Conservation (phyloP, 1,140 invertebrate species). For the Drosophila kurseongensis region DNA sequence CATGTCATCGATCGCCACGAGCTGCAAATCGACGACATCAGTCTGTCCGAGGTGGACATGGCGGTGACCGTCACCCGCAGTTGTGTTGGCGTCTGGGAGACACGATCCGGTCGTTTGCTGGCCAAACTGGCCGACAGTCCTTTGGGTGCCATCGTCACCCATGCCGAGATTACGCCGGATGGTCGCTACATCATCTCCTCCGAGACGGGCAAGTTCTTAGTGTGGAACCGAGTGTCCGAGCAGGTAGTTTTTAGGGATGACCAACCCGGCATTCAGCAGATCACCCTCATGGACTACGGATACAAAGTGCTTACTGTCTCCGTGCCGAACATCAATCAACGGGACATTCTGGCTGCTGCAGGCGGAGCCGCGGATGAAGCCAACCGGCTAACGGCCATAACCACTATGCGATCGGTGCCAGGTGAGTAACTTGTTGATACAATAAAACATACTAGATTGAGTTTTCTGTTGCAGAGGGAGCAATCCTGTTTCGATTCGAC, state of each 20-base stretch:
- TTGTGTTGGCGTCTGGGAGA: constrained; percentile 97
- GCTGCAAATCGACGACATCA: constrained; percentile 96
- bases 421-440: constrained; percentile 84
- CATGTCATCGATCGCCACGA: constrained; percentile 98
- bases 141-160: constrained; percentile 97
- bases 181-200: constrained; percentile 94
- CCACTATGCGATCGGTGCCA: constrained; percentile 89
- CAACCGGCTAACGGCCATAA: constrained; percentile 87
- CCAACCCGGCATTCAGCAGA: constrained; percentile 93
- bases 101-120: constrained; percentile 92
- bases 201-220: constrained; percentile 95
- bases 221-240: constrained; percentile 95
- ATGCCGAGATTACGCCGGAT: constrained; percentile 94
- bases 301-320: constrained; percentile 94
- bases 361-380: constrained; percentile 80
- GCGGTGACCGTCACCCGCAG: constrained; percentile 96
- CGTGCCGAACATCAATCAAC: constrained; percentile 85
- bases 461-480: constrained; percentile 87
- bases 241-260: constrained; percentile 93
- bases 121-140: constrained; percentile 96
- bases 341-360: constrained; percentile 79
- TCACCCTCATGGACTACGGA: constrained; percentile 93
- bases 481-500: constrained; percentile 91
- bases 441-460: background rate
- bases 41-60: constrained; percentile 90